Evolutionary conservation across 2,797 vertebrate genomes (phyloP), one percentile per base, ranked within the genome.

Genomic region (Hafferia zeledoni): DNA sequence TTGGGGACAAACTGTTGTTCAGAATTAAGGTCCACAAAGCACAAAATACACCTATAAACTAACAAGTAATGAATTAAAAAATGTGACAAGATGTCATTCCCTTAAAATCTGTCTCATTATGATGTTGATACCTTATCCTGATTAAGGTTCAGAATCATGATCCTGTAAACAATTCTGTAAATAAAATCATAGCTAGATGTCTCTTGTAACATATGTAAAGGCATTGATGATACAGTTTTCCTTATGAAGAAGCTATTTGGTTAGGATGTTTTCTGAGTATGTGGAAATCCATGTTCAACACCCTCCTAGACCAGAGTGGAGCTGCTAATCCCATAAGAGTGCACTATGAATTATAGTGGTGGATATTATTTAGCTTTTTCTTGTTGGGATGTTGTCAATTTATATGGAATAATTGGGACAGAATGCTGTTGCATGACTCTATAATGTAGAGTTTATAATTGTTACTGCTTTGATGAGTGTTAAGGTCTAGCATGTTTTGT

Each of bases 161-260:
- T 67, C 13, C 17, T 46, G 52, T 23, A 65, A 46, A 46, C 6
- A 6, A 33, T 56, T 75, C 49, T 61, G 3, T 78, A 68, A 71
- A 27, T 22, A 60, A 64, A 44, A 23, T 16, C 13, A 25, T 23
- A 64, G 31, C 12, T 69, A 65, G 39, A 25, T 33, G 33, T 76
- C 28, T 71, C 46, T 78, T 52, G 33, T 14, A 63, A 24, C 0
- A 0, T 25, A 16, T 0, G 0, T 49, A 61, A 83, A 89, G 24
- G 3, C 2, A 4, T 35, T 83, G 46, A 20, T 76, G 47, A 25
- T 24, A 7, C 1, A 31, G 9, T 80, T 70, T 80, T 63, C 8
- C 41, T 80, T 71, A 20, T 11, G n/a, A 53, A 65, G 55, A 57
- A 67, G 11, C 4, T 77, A 5, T 64, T 89, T 77, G 18, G 10